phyloP scores from a whole-genome alignment of 2,797 vertebrate species.

The Chelon labrosus region DNA sequence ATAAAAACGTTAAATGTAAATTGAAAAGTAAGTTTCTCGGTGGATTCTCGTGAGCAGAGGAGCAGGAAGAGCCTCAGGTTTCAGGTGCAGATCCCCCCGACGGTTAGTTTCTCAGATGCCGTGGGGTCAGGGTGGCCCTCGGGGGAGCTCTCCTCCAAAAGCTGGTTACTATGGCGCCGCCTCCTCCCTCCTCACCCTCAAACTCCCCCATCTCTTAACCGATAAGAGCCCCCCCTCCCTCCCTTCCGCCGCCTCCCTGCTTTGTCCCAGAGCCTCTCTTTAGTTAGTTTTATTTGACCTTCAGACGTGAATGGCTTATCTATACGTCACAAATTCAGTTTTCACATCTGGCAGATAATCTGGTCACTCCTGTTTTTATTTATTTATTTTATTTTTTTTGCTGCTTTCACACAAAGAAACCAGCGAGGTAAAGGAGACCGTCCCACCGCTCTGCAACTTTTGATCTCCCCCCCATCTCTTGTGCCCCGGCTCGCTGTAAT shows the following conservation, averaged over 20 bases:
- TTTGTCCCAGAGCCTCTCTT: not conserved
- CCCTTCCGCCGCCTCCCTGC: conserved; percentile 16
- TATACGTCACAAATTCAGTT: conserved; percentile 18
- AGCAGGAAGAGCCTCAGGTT: too few species aligned
- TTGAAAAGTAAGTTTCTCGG: conserved; percentile 41
- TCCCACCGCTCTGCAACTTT: conserved; percentile 49
- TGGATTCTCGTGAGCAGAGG: too few species aligned
- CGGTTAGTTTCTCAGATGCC: conserved; percentile 47
- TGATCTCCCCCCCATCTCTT: conserved; percentile 51
- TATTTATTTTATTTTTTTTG: not conserved
- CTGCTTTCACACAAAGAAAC: conserved; percentile 29
- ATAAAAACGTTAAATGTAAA: too few species aligned
- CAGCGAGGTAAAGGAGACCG: conserved; percentile 10
- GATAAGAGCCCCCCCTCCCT: conserved; percentile 13
- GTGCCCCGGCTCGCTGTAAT: conserved; percentile 66
- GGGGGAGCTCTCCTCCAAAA: conserved; percentile 39
- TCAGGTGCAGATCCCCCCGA: conserved; percentile 4
- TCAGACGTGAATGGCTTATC: not conserved
- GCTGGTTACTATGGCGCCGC: conserved; percentile 52
- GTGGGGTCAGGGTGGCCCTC: conserved; percentile 60
- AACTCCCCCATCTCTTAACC: conserved; percentile 19
- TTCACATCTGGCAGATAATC: conserved; percentile 29
- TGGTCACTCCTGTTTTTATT: not conserved
- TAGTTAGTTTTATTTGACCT: conserved; percentile 30
- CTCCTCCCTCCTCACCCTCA: conserved; percentile 36